A percentile compares a stretch with the other conserved stretches of the same genome.
Conservation (phyloP, 2,113 vertebrate genomes). For the Prietella phreatophila region DNA sequence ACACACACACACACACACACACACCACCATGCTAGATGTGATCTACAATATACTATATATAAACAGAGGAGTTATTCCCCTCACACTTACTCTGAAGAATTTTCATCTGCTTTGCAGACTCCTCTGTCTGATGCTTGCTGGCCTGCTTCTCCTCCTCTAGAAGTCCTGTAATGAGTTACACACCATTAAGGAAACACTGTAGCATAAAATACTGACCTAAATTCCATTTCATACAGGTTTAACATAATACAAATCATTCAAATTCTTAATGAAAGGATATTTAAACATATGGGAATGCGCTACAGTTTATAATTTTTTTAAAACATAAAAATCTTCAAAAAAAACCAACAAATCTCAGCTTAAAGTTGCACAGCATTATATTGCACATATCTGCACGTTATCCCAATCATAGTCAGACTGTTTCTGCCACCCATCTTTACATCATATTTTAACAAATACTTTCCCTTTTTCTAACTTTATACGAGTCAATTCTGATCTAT, state of each 20-base stretch:
- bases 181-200: background rate
- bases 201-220: background rate
- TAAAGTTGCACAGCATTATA: too few relatives aligned
- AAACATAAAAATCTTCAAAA: too few relatives aligned
- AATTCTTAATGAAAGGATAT: background rate
- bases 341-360: too few relatives aligned
- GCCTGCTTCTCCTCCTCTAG: slow-evolving; percentile 87
- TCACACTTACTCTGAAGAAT: slow-evolving; percentile 83
- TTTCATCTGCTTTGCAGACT: slow-evolving; percentile 89
- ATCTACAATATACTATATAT: background rate
- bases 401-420: too few relatives aligned
- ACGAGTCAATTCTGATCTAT: too few relatives aligned
- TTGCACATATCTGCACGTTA: too few relatives aligned
- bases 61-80: background rate
- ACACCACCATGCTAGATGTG: background rate
- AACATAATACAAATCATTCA: background rate
- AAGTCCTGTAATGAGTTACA: slow-evolving; percentile 69
- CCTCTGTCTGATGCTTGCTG: slow-evolving; percentile 83
- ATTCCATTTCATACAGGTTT: background rate
- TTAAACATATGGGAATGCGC: background rate
- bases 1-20: background rate
- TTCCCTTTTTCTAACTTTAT: too few relatives aligned
- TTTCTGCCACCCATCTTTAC: too few relatives aligned
- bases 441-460: too few relatives aligned
- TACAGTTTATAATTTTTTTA: too few relatives aligned